Conservation (phyloP, 2,888 invertebrate genomes). For the Eugnorisma glareosa region DNA sequence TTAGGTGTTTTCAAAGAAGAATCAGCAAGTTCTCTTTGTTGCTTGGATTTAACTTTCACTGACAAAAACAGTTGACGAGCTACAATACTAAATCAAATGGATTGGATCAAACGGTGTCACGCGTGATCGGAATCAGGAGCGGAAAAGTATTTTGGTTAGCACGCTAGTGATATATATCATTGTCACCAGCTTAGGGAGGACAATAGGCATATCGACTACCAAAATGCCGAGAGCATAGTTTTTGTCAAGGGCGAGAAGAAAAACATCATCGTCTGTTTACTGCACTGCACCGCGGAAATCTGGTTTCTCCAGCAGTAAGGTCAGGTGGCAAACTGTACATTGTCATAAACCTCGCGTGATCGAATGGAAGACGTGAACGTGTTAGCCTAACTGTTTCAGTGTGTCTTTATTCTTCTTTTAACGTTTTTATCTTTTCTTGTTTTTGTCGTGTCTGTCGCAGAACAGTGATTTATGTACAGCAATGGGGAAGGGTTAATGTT, state of each 20-base stretch:
- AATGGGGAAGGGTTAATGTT: slow-evolving; percentile 34
- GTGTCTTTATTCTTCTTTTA: neutral
- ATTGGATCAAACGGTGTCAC: slow-evolving; percentile 26
- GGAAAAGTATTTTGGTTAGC: slow-evolving; percentile 14
- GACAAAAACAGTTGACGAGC: slow-evolving; percentile 2
- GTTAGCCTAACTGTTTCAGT: slow-evolving; percentile 9
- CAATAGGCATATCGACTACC: neutral
- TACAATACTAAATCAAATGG: slow-evolving; percentile 32
- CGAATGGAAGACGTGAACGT: slow-evolving; percentile 18
- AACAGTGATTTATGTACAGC: slow-evolving; percentile 8
- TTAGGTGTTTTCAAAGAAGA: neutral
- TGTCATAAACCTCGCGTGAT: slow-evolving; percentile 30
- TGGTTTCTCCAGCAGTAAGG: slow-evolving; percentile 40
- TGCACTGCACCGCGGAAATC: slow-evolving; percentile 49
- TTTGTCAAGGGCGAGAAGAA: slow-evolving; percentile 28
- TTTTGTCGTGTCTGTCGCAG: slow-evolving; percentile 1
- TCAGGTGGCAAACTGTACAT: slow-evolving; percentile 32
- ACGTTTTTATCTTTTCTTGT: neutral
- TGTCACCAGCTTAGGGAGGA: neutral
- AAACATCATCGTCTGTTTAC: slow-evolving; percentile 29
- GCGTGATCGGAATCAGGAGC: slow-evolving; percentile 23
- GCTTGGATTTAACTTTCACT: neutral
- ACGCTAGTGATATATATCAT: slow-evolving; percentile 6
- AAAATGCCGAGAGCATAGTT: slow-evolving; percentile 18
- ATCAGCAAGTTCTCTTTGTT: neutral